Percentiles rank a stretch among this genome's conserved stretches.
Conservation (phyloP, 2,113 vertebrate species). For the Onychorhynchus coronatus region DNA sequence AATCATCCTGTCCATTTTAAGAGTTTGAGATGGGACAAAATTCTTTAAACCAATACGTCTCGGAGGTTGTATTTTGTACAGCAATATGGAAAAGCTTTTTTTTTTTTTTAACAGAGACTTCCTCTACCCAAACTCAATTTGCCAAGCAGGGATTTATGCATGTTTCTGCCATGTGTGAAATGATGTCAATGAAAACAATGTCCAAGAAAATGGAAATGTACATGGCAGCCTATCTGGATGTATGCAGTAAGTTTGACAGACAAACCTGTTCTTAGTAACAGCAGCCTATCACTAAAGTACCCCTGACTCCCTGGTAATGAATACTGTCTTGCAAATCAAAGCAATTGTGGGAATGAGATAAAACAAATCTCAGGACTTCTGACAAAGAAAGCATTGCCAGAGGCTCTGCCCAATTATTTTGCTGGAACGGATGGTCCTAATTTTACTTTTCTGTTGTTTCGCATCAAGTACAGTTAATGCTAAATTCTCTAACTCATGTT, state of each 20-base stretch:
- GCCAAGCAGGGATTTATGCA: neutral
- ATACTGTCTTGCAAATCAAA: neutral
- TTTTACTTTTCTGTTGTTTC: neutral
- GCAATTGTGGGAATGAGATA: neutral
- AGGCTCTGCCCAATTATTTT: neutral
- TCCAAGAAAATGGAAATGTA: neutral
- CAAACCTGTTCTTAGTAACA: neutral
- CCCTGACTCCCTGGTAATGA: neutral
- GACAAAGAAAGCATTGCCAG: neutral
- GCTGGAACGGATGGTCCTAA: neutral
- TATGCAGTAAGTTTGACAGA: neutral
- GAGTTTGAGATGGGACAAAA: neutral
- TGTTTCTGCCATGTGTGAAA: neutral
- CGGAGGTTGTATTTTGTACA: neutral
- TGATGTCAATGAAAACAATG: neutral
- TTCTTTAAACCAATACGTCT: neutral
- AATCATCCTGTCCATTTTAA: neutral
- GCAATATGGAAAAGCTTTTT: neutral
- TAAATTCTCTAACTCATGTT: neutral
- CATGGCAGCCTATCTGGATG: neutral
- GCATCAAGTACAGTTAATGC: neutral
- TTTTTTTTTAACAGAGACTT: neutral
- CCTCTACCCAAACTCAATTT: neutral
- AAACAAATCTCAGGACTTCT: neutral
- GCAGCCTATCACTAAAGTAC: neutral